A percentile compares a stretch with the other conserved stretches of the same genome.
These are phyloP conservation scores for Helicorthomorpha holstii DNA, from an alignment of 1,140 invertebrate genomes.

Conservation along the genomic window DNA sequence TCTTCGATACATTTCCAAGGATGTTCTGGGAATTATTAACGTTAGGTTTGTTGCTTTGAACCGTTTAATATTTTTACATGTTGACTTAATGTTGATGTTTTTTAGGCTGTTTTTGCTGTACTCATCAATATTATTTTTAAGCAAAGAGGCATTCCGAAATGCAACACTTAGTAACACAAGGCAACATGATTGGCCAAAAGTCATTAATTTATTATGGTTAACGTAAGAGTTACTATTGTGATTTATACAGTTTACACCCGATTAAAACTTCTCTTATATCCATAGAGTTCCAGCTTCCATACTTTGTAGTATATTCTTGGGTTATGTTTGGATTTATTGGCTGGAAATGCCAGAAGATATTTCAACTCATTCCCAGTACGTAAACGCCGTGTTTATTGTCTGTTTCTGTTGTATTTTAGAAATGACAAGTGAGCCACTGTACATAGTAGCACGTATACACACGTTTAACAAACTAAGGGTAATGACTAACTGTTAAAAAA, in stretches of 20 bases:
- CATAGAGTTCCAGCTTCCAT: slow-evolving; percentile 53
- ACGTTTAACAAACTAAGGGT: slow-evolving; percentile 14
- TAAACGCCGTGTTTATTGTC: slow-evolving; percentile 8
- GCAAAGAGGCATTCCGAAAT: slow-evolving; percentile 76
- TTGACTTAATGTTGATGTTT: no score
- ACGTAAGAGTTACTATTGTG: slow-evolving; percentile 60
- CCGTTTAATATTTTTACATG: background rate
- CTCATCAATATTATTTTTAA: slow-evolving; percentile 80
- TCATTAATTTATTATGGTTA: slow-evolving; percentile 87
- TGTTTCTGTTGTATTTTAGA: slow-evolving; percentile 10
- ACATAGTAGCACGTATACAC: slow-evolving; percentile 12
- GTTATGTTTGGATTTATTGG: slow-evolving; percentile 67
- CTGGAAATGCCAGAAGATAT: slow-evolving; percentile 37
- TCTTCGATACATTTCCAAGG: slow-evolving; percentile 70
- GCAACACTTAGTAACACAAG: slow-evolving; percentile 66
- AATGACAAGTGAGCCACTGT: slow-evolving; percentile 11
- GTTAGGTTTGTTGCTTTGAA: slow-evolving; percentile 33
- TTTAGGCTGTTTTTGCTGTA: slow-evolving; percentile 65
- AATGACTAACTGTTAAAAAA: no score
- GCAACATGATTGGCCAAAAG: slow-evolving; percentile 63
- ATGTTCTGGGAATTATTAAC: slow-evolving; percentile 86
- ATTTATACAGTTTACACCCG: no score
- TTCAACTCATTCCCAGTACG: slow-evolving; percentile 5
- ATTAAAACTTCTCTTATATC: slow-evolving; percentile 12
- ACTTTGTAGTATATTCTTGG: slow-evolving; percentile 48